These are phyloP conservation scores for Dromas ardeola DNA, from an alignment of 2,113 vertebrate species.

Conservation along the genomic window DNA sequence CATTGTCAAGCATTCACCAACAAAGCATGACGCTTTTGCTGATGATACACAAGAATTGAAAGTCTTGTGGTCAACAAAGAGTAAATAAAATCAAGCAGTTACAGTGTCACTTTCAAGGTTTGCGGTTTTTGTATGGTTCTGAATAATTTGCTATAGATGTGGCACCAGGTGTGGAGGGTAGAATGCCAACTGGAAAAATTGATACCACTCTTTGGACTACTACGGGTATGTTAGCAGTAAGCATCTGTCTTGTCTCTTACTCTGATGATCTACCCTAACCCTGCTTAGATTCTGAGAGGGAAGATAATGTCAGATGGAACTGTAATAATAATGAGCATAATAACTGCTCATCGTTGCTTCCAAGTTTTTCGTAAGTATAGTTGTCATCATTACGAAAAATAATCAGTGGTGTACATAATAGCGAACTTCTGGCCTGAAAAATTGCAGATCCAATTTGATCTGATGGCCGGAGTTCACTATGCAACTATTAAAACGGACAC, in stretches of 20 bases:
- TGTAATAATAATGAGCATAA: not conserved
- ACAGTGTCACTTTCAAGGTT: not conserved
- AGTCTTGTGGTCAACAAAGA: not conserved
- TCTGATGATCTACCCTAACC: not conserved
- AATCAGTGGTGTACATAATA: not conserved
- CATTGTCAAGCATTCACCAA: not conserved
- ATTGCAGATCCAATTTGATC: not conserved
- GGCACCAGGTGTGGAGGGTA: not conserved
- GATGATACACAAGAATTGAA: not conserved
- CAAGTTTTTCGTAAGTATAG: not conserved
- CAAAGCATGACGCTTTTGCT: not conserved
- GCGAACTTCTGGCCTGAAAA: not conserved
- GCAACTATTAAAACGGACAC: not conserved
- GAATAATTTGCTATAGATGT: not conserved
- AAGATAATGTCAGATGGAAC: not conserved
- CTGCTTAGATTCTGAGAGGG: not conserved
- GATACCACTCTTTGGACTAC: not conserved
- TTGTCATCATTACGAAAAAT: not conserved
- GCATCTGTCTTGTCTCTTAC: not conserved
- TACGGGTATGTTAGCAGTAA: not conserved
- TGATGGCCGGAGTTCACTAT: not conserved
- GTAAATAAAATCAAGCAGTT: not conserved
- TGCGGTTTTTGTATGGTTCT: not conserved
- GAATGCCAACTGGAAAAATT: not conserved
- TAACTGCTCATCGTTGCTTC: not conserved